Evolutionary conservation across 2,797 vertebrate species (phyloP).

Genomic region (Sternarchorhynchus goeldii): DNA sequence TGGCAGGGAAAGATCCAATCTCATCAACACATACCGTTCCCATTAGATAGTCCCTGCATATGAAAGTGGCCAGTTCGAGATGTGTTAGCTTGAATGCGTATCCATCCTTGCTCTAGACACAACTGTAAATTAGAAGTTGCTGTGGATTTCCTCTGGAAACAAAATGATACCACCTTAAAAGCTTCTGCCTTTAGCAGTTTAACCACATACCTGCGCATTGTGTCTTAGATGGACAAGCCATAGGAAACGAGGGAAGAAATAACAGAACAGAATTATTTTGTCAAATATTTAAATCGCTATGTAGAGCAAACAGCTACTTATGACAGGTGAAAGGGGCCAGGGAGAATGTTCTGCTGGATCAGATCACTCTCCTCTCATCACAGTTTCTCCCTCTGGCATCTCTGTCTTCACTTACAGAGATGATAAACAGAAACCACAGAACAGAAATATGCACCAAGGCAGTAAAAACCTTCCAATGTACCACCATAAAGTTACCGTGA

Average conservation of each 20-base stretch:
- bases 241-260: not conserved
- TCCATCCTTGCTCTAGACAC: conserved; percentile 61
- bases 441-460: not conserved
- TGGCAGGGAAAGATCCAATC: conserved; percentile 53
- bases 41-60: conserved; percentile 61
- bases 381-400: not conserved
- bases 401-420: not conserved
- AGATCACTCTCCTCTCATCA: no score
- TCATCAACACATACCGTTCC: conserved; percentile 69
- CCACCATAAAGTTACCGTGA: not conserved
- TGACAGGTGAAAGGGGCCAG: not conserved
- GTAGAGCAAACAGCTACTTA: not conserved
- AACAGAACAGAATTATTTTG: not conserved
- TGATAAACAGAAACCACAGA: not conserved
- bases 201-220: no score
- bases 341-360: not conserved
- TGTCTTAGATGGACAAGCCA: no score
- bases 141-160: conserved; percentile 68
- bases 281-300: not conserved
- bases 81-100: conserved; percentile 54
- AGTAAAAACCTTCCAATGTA: not conserved
- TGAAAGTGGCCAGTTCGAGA: conserved; percentile 60
- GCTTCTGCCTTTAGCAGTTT: no score
- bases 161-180: conserved; percentile 64
- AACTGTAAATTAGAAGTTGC: conserved; percentile 66